Evolutionary conservation across 2,888 invertebrate genomes (phyloP).

Genomic region (Hydrotaea cyrtoneurina): DNA sequence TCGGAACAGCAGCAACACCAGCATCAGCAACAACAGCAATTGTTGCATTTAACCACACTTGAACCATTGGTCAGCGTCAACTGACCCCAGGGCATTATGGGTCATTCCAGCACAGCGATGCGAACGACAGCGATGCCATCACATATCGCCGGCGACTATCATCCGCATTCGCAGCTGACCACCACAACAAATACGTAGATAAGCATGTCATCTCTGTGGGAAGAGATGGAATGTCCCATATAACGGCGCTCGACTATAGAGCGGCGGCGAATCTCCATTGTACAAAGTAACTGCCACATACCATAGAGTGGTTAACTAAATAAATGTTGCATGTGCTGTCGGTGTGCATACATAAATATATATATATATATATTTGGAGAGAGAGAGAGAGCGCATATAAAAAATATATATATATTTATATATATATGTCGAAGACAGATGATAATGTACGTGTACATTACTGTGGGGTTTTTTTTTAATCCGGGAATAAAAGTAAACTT

Average conservation of each 20-base stretch:
- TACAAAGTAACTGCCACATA: neutral
- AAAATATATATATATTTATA: no score
- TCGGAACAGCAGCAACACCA: slow-evolving; percentile 69
- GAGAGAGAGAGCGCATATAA: no score
- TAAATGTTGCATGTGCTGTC: neutral
- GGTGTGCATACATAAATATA: neutral
- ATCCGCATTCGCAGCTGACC: slow-evolving; percentile 16
- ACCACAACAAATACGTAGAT: slow-evolving; percentile 57
- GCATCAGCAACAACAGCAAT: slow-evolving; percentile 70
- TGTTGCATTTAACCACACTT: slow-evolving; percentile 70
- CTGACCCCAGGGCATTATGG: slow-evolving; percentile 74
- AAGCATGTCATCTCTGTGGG: slow-evolving; percentile 26
- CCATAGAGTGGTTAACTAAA: neutral
- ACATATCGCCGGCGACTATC: slow-evolving; percentile 35
- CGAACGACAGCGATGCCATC: slow-evolving; percentile 55
- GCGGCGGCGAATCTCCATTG: neutral
- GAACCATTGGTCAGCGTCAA: slow-evolving; percentile 78
- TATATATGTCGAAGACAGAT: neutral
- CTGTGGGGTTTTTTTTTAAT: neutral
- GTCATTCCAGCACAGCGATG: slow-evolving; percentile 48
- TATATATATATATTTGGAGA: neutral
- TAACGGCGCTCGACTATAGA: neutral
- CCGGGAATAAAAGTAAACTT: slow-evolving; percentile 17
- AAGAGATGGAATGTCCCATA: neutral
- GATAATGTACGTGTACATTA: neutral